phyloP scores from a whole-genome alignment of 1,140 invertebrate species.

The Sarcophaga peregrina region DNA sequence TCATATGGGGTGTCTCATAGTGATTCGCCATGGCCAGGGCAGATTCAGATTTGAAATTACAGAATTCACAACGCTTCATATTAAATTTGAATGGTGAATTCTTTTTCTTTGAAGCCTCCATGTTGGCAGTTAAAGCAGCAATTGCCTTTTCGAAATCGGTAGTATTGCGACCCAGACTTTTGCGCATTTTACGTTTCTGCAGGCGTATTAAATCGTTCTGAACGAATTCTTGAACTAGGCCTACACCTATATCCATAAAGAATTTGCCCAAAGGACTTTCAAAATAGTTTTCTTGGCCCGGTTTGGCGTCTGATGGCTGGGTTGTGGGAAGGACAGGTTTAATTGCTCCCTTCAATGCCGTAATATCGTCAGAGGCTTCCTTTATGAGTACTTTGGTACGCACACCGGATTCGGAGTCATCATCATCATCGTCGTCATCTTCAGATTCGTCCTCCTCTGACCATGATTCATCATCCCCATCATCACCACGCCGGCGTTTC shows the following conservation, averaged over 20 bases:
- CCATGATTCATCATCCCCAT: slow-evolving; percentile 65
- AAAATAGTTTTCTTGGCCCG: slow-evolving; percentile 74
- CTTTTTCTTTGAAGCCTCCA: slow-evolving; percentile 88
- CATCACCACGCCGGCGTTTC: slow-evolving; percentile 50
- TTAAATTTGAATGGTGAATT: slow-evolving; percentile 85
- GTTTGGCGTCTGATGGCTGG: slow-evolving; percentile 52
- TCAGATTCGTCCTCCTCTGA: slow-evolving; percentile 67
- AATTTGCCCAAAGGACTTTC: slow-evolving; percentile 90
- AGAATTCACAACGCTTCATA: slow-evolving; percentile 88
- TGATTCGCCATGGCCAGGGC: slow-evolving; percentile 87
- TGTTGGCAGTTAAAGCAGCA: slow-evolving; percentile 81
- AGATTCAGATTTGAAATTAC: slow-evolving; percentile 94
- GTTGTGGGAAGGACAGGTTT: slow-evolving; percentile 62
- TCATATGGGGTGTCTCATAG: slow-evolving; percentile 92
- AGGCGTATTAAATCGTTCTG: slow-evolving; percentile 89
- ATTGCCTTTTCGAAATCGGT: slow-evolving; percentile 82
- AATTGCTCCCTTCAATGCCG: slow-evolving; percentile 68
- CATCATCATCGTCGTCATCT: slow-evolving; percentile 70
- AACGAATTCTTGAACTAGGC: slow-evolving; percentile 91
- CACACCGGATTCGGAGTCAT: slow-evolving; percentile 68
- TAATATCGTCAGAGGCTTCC: slow-evolving; percentile 69
- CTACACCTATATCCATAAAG: slow-evolving; percentile 91
- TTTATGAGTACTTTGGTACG: slow-evolving; percentile 70
- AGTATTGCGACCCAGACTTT: slow-evolving; percentile 72
- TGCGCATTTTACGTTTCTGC: slow-evolving; percentile 83